Evolutionary conservation across 2,888 invertebrate genomes (phyloP), one percentile per base, ranked within the genome.

Genomic region (Patella depressa): DNA sequence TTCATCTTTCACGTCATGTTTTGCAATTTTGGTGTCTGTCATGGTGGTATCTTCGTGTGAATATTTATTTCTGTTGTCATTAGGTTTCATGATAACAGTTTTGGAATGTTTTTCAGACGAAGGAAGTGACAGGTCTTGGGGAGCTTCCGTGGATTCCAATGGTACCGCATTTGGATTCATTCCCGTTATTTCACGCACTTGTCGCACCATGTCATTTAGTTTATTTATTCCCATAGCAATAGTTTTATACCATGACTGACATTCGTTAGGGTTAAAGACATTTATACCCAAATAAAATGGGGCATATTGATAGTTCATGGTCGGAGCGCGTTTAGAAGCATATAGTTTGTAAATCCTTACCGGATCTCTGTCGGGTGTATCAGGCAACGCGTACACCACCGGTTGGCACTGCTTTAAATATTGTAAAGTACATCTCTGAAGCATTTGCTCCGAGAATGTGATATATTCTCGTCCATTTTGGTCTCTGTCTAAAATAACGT

Each of bases 161-260:
- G 24, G 19, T 24, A 24, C 24, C 24, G 19, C 74, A 54, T 57
- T 78, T 57, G 75, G 76, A 19, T 75, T 79, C 9, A 85, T 79
- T 29, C 88, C 88, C 2, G 88, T 88, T 12, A 88, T 86, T 53
- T 87, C 87, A 14, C 88, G 80, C 45, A 88, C 86, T 83, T 87
- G 87, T 11, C 88, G 81, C 19, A 88, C 88, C 79, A 88, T 83
- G 78, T 88, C 88, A 73, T 87, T 88, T 2, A 88, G 83, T 75
- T 87, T 88, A 75, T 88, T 88, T 53, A 88, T 87, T 7, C 88
- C 88, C 86, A 88, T 87, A 12, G 88, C 85, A 34, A 85, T 82
- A 15, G 87, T 83, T 57, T 86, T 82, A 75, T 87, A 88, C 88
- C 88, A 88, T 17, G 83, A 79, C 65, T 87, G 87, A 29, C 84